phyloP scores from a whole-genome alignment of 2,797 vertebrate genomes.

The Avahi laniger region DNA sequence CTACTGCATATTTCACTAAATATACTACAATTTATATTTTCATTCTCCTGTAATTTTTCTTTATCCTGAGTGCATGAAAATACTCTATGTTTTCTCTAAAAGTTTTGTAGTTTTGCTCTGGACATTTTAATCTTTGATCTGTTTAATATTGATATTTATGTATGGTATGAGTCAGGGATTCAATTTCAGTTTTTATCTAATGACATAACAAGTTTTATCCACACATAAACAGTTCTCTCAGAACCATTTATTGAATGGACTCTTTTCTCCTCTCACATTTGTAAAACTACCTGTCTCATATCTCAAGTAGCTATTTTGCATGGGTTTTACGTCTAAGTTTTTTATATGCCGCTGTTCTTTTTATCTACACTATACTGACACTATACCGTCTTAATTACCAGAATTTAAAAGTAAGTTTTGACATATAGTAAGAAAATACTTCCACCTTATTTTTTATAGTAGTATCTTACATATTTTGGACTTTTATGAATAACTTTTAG shows the following conservation, averaged over 20 bases:
- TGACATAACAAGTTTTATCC: not conserved
- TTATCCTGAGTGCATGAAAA: not conserved
- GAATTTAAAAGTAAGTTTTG: not conserved
- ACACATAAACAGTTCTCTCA: not conserved
- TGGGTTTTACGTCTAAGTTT: not conserved
- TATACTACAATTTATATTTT: not conserved
- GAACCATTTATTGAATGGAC: not conserved
- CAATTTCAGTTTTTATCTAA: not conserved
- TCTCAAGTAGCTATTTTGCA: not conserved
- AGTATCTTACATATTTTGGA: not conserved
- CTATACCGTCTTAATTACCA: not conserved
- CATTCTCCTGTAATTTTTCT: not conserved
- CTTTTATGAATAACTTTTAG: not conserved
- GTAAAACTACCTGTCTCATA: not conserved
- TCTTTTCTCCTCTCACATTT: not conserved
- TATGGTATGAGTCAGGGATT: not conserved
- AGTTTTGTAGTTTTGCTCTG: not conserved
- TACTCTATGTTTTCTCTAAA: not conserved
- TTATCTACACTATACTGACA: not conserved
- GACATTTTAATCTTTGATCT: not conserved
- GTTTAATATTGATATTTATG: not conserved
- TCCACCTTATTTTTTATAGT: not conserved
- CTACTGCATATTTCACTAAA: not conserved
- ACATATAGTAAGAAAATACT: not conserved
- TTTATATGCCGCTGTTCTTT: not conserved